phyloP scores from a whole-genome alignment of 1,140 invertebrate genomes.

The Drosophila littoralis region DNA sequence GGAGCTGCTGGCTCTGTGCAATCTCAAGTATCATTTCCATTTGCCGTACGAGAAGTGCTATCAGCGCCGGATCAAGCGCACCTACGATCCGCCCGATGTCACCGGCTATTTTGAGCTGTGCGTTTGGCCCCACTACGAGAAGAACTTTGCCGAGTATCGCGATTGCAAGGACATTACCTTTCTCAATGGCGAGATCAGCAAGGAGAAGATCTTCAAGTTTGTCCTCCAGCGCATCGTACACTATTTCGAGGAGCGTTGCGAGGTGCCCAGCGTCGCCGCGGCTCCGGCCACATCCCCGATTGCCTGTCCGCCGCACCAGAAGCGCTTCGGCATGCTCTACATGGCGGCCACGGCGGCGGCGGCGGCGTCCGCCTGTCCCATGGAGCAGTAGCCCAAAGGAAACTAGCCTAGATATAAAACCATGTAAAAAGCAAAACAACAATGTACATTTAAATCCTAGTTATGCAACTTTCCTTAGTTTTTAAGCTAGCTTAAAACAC shows the following conservation, averaged over 20 bases:
- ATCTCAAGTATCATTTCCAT: conserved; percentile 90
- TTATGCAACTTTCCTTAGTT: background rate
- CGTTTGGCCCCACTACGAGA: conserved; percentile 90
- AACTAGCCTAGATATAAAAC: background rate
- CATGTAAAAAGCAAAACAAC: background rate
- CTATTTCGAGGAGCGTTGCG: conserved; percentile 80
- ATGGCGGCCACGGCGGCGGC: conserved; percentile 38
- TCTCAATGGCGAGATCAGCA: conserved; percentile 77
- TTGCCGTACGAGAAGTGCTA: conserved; percentile 88
- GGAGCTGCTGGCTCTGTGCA: conserved; percentile 87
- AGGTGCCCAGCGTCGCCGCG: conserved; percentile 40
- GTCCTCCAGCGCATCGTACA: conserved; percentile 75
- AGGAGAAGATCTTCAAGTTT: conserved; percentile 80
- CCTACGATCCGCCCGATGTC: conserved; percentile 91
- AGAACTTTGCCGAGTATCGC: conserved; percentile 76
- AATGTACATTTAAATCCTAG: conserved; percentile 17
- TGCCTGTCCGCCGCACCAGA: conserved; percentile 76
- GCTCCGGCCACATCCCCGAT: conserved; percentile 8
- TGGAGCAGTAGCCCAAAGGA: conserved; percentile 66
- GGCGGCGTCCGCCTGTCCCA: conserved; percentile 65
- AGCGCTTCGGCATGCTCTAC: conserved; percentile 70
- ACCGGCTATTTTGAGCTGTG: conserved; percentile 91
- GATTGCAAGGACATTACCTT: conserved; percentile 80
- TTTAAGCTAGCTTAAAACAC: conserved; percentile 1
- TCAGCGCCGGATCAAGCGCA: conserved; percentile 86